Evolutionary conservation across 2,113 vertebrate species (phyloP), one percentile per base, ranked within the genome.

Genomic region (Amphilophus citrinellus): DNA sequence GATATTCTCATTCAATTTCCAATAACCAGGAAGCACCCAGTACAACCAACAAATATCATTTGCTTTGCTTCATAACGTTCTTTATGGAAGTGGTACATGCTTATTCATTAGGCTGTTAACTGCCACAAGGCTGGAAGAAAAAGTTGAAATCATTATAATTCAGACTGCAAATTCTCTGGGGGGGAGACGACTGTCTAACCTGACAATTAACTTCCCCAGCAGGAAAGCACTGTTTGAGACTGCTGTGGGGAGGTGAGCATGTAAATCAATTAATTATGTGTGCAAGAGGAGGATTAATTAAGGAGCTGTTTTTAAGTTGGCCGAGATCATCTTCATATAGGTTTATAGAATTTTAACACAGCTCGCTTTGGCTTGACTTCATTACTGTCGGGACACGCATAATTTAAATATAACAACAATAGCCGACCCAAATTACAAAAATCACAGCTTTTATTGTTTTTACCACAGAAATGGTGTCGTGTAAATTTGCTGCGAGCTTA

Each of bases 161-260:
- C 91, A 89, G 76, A 83, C 76, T 83, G 82, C 80, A 88, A 89
- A 80, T 75, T 83, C 88, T 91, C 90, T 68, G 47, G 68, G 83
- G 77, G 22, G 39, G 9, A 27, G 27, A 27, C 27, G 39, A 9
- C n/a, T 27, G 59, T 88, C 85, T 83, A 93, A 93, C 90, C 87
- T 90, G 91, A 92, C 92, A 94, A 94, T 95, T 95, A 94, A 91
- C 91, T 94, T 61, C 60, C 91, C 80, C 94, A 91, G 94, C 89
- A 83, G 89, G 94, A 78, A 77, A 68, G 79, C 89, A 57, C 89
- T 58, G 90, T 76, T 62, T 85, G 88, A 83, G 87, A 53, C 71
- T 44, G 56, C 17, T 2, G 61, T 50, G 27, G 79, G 79, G 53
- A 61, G 62, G 81, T 27, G 77, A 35, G 82, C 66, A 77, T 90